Evolutionary conservation across 1,140 invertebrate genomes (phyloP), one percentile per base, ranked within the genome.

Genomic region (Pachypeltis micranthus): DNA sequence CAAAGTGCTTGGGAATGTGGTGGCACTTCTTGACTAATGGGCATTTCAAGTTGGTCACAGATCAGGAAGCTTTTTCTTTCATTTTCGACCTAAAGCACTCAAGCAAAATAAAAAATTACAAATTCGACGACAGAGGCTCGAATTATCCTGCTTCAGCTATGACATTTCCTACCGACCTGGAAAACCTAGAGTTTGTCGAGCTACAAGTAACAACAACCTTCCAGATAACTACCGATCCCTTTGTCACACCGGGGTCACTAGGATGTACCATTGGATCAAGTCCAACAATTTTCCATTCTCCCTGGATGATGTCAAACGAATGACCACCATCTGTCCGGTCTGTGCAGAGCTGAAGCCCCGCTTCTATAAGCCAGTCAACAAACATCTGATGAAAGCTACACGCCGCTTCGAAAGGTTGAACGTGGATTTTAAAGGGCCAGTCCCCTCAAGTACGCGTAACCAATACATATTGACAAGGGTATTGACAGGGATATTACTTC

Each of bases 351-450:
- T 68, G 14, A 72, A 69, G 47, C 65, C 64, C 14, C 12, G 59
- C 34, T 31, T 70, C 26, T 66, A 34, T 62, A 60, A 25, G 3
- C 34, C 58, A 25, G 14, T 29, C 31, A 51, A 57, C 10, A 59
- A 55, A 10, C 63, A 69, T 12, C 66, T 68, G 19, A 70, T 70
- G 64, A 66, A 66, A 24, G 69, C 63, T 39, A 39, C 34, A 27
- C 62, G 57, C 31, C 65, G 67, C 29, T 69, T 69, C 59, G 66
- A 68, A 58, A 27, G 60, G 25, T 44, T 70, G 21, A 68, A 63
- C 47, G 28, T 72, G 19, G 71, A 69, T 61, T 72, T 72, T 54
- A 71, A 71, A 63, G 66, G 69, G 7, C 69, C 69, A 28, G 26
- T 71, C 12, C 65, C 68, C 39, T 65, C 68, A 16, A 39, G 21